Base-by-base conservation (phyloP, 35 echinoderm and acorn worm genomes). In the Antedon bifida region DNA sequence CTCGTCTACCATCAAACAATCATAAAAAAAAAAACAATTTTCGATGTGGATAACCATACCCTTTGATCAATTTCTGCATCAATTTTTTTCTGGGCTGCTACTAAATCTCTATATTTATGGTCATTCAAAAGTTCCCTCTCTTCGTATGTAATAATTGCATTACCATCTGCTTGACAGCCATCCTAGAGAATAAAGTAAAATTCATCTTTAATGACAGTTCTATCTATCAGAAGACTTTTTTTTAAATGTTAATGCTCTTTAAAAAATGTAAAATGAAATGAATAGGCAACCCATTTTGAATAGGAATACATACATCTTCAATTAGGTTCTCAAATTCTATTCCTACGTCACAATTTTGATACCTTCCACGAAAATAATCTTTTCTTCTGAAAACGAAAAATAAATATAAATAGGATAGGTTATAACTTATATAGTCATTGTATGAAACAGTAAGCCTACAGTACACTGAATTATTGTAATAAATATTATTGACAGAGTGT, bases 291-390 rank as follows among this genome's bases (percentile, higher is more conserved):
- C n/a, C n/a, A n/a, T n/a, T n/a, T n/a, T n/a, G n/a, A n/a, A n/a
- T 4, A 42, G 14, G 10, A 17, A 32, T 80, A 95, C 92, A 90
- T 90, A 95, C 92, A 88, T 95, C 92, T 39, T 95, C 92, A 34
- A 95, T 95, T 7, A 95, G 85, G 42, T 90, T 95, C 45, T 95
- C 92, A 90, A 95, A 95, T 78, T 95, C 92, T 74, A 95, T 89
- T 14, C 34, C 89, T 36, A 91, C 89, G 36, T 91, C 77, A 81
- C 83, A 91, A 33, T 91, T 85, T 35, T 87, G 86, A 36, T 91
- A 91, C 44, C 84, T 74, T n/a, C 89, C 89, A 36, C 56, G 75
- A 36, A 91, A 91, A 78, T 91, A 91, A 34, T 81, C 86, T 64
- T 32, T 78, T 42, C 79, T 86, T 30, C 84, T 87, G 80, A 55